phyloP scores from a whole-genome alignment of 2,113 vertebrate species.

The Aldabrachelys gigantea region DNA sequence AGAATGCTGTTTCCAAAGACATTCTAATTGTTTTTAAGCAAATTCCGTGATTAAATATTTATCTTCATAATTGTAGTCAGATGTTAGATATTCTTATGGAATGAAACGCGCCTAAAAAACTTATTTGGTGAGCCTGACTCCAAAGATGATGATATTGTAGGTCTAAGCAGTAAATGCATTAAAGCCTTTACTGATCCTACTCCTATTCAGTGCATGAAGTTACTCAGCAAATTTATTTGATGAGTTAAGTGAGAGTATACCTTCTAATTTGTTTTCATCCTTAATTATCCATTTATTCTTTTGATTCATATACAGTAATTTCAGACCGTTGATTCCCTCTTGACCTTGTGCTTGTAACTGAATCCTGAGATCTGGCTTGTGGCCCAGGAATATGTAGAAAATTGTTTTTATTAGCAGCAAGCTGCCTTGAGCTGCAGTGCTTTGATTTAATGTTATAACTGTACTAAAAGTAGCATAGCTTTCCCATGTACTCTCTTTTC shows the following conservation, averaged over 20 bases:
- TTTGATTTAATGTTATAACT: conserved; percentile 91
- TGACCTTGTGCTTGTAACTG: conserved; percentile 88
- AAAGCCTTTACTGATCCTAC: conserved; percentile 62
- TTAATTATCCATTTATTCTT: conserved; percentile 91
- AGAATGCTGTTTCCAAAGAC: conserved; percentile 14
- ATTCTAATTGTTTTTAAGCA: conserved; percentile 63
- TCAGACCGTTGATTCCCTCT: conserved; percentile 88
- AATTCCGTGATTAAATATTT: conserved; percentile 70
- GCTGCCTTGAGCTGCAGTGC: conserved; percentile 83
- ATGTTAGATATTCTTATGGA: conserved; percentile 59
- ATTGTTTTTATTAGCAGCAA: conserved; percentile 95
- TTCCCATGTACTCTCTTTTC: conserved; percentile 91
- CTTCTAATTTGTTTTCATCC: conserved; percentile 82
- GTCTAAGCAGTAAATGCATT: conserved; percentile 75
- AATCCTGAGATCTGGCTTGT: conserved; percentile 84
- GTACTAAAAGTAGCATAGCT: conserved; percentile 87
- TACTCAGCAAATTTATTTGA: conserved; percentile 81
- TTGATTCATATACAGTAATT: conserved; percentile 88
- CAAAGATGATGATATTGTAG: conserved; percentile 62
- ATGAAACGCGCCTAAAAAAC: conserved; percentile 59
- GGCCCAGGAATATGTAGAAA: conserved; percentile 88
- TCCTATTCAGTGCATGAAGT: conserved; percentile 67
- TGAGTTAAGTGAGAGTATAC: conserved; percentile 81
- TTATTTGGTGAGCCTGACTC: conserved; percentile 56
- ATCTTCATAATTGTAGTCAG: conserved; percentile 68